Conservation (phyloP, 2,888 invertebrate species). For the Epistrophe grossulariae region DNA sequence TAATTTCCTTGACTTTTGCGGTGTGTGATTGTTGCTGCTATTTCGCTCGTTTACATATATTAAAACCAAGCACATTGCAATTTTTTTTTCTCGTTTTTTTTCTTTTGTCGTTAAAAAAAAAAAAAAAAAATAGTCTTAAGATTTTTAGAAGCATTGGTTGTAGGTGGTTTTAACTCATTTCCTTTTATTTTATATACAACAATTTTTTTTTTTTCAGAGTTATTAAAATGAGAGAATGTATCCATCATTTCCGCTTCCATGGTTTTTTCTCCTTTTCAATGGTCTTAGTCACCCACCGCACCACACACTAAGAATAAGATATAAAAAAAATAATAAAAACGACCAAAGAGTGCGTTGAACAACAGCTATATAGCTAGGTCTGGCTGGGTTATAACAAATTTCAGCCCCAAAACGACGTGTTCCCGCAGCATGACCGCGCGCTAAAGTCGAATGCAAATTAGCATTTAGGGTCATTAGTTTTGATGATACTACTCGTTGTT, state of each 20-base stretch:
- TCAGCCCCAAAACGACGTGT: constrained; percentile 61
- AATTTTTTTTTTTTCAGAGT: constrained; percentile 45
- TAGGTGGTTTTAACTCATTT: constrained; percentile 60
- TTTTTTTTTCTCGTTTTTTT: constrained; percentile 16
- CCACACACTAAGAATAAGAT: constrained; percentile 19
- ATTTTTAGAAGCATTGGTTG: constrained; percentile 10
- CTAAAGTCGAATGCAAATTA: constrained; percentile 72
- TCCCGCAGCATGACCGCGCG: constrained; percentile 69
- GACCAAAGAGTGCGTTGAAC: constrained; percentile 57
- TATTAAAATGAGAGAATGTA: constrained; percentile 78
- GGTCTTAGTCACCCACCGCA: constrained; percentile 62
- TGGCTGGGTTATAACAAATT: constrained; percentile 45
- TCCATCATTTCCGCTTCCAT: constrained; percentile 84
- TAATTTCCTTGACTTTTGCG: constrained; percentile 30
- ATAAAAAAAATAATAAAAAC: constrained; percentile 3
- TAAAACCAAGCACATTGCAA: constrained; percentile 30
- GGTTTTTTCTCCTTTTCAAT: constrained; percentile 78
- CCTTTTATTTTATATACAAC: constrained; percentile 42
- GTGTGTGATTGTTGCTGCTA: constrained; percentile 12
- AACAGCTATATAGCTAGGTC: constrained; percentile 39
- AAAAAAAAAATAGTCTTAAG: not conserved
- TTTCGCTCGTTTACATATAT: constrained; percentile 26
- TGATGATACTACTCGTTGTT: constrained; percentile 55
- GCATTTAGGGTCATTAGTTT: constrained; percentile 75
- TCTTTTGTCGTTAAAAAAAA: constrained; percentile 30